Evolutionary conservation across 2,888 invertebrate genomes (phyloP), one percentile per base, ranked within the genome.

Genomic region (Chironomus tentans): DNA sequence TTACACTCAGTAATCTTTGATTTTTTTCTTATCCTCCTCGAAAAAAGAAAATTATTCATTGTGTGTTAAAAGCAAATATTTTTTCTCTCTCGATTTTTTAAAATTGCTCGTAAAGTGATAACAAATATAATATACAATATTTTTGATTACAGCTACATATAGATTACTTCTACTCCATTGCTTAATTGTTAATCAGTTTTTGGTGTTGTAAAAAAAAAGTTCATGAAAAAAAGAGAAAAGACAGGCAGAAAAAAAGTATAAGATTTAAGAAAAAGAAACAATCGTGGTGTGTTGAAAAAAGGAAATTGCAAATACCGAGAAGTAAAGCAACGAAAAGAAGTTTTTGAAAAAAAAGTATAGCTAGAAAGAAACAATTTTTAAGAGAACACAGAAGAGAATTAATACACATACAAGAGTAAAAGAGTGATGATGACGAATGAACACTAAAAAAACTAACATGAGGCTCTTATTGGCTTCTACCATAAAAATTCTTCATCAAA

Each of bases 221-320:
- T 15, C 22, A 12, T 7, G 56, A 71, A 71, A 21, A 69, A 28
- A 15, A 71, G 18, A n/a, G 15, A 24, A 21, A 22, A 24, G 10
- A 24, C 22, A 65, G 65, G 18, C 18, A 65, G 12, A 65, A 24
- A 65, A 50, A 65, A 65, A 65, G 65, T 65, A 24, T 3, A 65
- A 65, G 62, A 65, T 24, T 24, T 21, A 65, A 65, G 65, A 65
- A 65, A 65, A 65, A 62, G 62, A 24, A 65, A 24, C 22, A 22
- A 13, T 21, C 10, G 65, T 65, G 65, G 62, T 62, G 73, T 73
- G 73, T 71, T 56, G 28, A 73, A 73, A 73, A 62, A 73, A 71
- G 73, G 46, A 73, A 73, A 73, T 73, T 73, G 62, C 73, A 73
- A 73, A 62, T 62, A 61, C 61, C 73, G 24, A 73, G 62, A 73